Evolutionary conservation across 2,113 vertebrate species (phyloP).

Genomic region (Abramis brama): DNA sequence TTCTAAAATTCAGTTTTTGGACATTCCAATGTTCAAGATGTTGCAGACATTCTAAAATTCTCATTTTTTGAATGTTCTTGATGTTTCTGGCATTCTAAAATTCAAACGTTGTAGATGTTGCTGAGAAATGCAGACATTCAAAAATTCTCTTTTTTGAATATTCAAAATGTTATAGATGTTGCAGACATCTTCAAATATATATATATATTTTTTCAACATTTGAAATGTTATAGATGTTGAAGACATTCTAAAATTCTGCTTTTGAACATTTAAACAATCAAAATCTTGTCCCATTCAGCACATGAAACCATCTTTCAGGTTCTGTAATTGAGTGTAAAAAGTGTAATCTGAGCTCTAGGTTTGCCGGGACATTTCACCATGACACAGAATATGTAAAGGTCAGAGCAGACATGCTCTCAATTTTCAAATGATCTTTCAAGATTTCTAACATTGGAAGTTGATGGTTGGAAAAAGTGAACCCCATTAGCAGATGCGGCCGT

Average conservation of each 20-base stretch:
- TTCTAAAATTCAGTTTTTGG: not conserved
- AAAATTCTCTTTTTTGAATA: not conserved
- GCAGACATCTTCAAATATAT: not conserved
- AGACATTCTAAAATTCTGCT: not conserved
- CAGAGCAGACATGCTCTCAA: too few relatives aligned
- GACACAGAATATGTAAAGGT: not conserved
- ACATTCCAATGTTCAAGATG: not conserved
- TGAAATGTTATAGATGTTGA: not conserved
- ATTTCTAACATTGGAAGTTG: not conserved
- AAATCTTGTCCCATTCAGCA: too few relatives aligned
- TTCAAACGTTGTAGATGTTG: not conserved
- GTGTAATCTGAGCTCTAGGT: too few relatives aligned
- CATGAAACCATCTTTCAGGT: too few relatives aligned
- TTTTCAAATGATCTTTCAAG: not conserved
- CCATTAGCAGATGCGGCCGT: constrained; percentile 3
- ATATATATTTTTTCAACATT: too few relatives aligned
- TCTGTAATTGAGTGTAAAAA: too few relatives aligned
- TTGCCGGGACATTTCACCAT: too few relatives aligned
- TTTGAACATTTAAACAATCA: too few relatives aligned
- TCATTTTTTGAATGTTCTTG: not conserved
- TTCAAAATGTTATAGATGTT: not conserved
- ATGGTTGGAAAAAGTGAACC: not conserved
- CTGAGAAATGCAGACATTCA: not conserved
- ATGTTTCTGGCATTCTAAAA: not conserved
- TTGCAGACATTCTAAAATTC: not conserved